phyloP scores from a whole-genome alignment of 23 tunicate genomes.

The Trididemnum nubilum region DNA sequence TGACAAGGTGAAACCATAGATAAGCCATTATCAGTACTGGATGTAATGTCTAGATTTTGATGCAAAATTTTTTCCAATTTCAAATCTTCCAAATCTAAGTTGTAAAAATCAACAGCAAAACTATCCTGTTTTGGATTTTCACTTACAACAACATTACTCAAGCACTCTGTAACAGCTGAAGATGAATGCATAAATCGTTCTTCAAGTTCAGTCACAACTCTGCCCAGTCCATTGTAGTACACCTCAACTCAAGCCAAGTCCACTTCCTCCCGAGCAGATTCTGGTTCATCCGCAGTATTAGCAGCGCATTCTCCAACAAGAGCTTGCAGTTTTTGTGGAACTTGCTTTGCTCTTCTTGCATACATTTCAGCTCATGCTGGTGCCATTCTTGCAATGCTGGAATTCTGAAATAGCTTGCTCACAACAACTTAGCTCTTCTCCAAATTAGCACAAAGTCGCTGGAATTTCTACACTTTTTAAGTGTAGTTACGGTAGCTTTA shows the following conservation, averaged over 20 bases:
- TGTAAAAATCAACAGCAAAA: conserved; percentile 14
- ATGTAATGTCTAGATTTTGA: background rate
- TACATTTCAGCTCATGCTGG: background rate
- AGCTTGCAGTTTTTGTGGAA: conserved; percentile 11
- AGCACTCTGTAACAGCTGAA: background rate
- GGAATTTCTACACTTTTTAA: conserved; percentile 12
- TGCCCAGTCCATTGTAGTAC: conserved; percentile 10
- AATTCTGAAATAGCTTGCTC: background rate
- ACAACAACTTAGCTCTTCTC: background rate
- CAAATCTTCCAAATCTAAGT: background rate
- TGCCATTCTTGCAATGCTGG: background rate
- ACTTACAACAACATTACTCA: conserved; percentile 9
- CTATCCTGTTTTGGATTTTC: background rate
- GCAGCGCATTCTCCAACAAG: conserved; percentile 1
- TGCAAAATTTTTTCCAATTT: conserved; percentile 2
- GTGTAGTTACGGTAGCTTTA: conserved; percentile 16
- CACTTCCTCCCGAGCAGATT: background rate
- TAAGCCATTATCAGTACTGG: background rate
- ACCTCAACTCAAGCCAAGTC: conserved; percentile 13
- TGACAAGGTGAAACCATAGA: background rate
- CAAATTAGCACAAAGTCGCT: conserved; percentile 18
- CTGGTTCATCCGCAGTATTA: background rate
- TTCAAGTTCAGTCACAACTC: conserved; percentile 3
- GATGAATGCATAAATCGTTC: background rate
- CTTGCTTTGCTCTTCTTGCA: conserved; percentile 4